These are phyloP conservation scores for Globodera rostochiensis DNA, from an alignment of 1,140 invertebrate species.

Conservation along the genomic window DNA sequence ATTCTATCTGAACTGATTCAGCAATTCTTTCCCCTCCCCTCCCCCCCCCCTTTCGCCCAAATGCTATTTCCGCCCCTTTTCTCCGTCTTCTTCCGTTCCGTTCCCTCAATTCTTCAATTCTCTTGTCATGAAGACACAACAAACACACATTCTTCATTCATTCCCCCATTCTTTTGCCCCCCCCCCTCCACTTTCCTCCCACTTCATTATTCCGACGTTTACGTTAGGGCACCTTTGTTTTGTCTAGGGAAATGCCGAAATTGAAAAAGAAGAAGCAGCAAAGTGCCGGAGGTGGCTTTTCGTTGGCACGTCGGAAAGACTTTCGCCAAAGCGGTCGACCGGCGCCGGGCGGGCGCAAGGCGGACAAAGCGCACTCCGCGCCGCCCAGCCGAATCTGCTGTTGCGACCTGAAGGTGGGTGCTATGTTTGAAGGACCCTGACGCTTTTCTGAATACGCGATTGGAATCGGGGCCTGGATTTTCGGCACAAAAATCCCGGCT, in stretches of 20 bases:
- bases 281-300: slow-evolving; percentile 52
- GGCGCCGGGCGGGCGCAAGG: not conserved
- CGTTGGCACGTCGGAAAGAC: slow-evolving; percentile 32
- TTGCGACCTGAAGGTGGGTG: slow-evolving; percentile 12
- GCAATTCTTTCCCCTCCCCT: not conserved
- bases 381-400: slow-evolving; percentile 14
- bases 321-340: slow-evolving; percentile 1
- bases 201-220: not conserved
- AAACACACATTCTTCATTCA: no score
- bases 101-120: no score
- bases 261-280: slow-evolving; percentile 16
- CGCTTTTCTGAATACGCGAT: no score
- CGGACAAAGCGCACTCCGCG: not conserved
- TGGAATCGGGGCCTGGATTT: no score
- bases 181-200: no score
- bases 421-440: no score
- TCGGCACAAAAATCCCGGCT: no score
- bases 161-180: not conserved
- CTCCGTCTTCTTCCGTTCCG: no score
- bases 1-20: not conserved
- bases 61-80: not conserved
- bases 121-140: no score
- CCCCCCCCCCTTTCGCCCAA: not conserved
- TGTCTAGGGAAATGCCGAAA: not conserved
- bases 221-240: no score